Percentiles rank a stretch among this genome's conserved stretches.
These are phyloP conservation scores for Orthosia gracilis DNA, from an alignment of 2,888 invertebrate genomes.

Conservation along the genomic window DNA sequence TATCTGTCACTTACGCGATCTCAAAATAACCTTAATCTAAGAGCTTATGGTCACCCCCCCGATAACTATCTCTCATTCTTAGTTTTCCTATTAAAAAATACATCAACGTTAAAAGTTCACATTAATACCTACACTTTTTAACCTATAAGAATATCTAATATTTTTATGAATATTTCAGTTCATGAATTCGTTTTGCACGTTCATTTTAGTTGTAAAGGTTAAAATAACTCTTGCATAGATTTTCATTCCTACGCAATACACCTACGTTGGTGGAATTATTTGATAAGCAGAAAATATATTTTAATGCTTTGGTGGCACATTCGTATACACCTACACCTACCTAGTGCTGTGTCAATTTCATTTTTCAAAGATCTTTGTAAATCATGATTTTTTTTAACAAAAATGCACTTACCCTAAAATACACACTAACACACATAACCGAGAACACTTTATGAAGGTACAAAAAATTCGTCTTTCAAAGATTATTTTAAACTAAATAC, in stretches of 20 bases:
- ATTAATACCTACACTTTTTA: background rate
- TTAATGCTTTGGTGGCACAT: background rate
- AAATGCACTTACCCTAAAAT: too few species aligned
- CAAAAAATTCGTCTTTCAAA: too few species aligned
- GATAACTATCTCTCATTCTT: background rate
- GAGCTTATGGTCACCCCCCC: too few species aligned
- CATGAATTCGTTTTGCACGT: slow-evolving; percentile 14
- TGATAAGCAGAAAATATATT: background rate
- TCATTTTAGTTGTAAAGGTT: slow-evolving; percentile 32
- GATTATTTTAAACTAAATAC: too few species aligned
- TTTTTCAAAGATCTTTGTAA: too few species aligned
- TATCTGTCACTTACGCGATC: too few species aligned
- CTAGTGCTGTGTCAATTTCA: too few species aligned
- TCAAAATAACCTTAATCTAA: too few species aligned
- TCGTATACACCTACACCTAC: background rate
- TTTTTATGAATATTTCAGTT: slow-evolving; percentile 21
- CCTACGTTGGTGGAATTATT: slow-evolving; percentile 12
- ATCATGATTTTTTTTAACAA: too few species aligned
- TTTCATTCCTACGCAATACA: slow-evolving; percentile 28
- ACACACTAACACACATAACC: too few species aligned
- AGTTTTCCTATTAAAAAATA: too few species aligned
- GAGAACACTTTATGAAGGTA: too few species aligned
- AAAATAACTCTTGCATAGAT: slow-evolving; percentile 39
- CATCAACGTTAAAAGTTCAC: background rate
- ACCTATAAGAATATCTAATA: slow-evolving; percentile 3